phyloP scores from a whole-genome alignment of 2,113 vertebrate genomes.

The Antennarius striatus region DNA sequence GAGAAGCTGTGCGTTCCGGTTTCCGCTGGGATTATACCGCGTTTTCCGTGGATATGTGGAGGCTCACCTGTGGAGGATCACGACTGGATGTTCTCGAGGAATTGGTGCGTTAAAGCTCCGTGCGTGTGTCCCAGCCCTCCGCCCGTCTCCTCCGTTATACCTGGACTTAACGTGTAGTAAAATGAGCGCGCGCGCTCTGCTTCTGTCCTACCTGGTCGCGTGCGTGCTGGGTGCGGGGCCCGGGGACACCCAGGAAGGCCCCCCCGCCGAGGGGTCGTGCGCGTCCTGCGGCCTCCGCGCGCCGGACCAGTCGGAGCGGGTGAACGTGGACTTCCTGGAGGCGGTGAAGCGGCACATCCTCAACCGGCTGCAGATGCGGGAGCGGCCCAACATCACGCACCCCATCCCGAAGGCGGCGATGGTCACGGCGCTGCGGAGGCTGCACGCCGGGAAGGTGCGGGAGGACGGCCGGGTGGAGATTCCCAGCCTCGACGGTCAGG shows the following conservation, averaged over 20 bases:
- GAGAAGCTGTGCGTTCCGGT: too few relatives aligned
- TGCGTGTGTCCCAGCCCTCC: background rate
- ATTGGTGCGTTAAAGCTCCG: conserved; percentile 7
- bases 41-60: conserved; percentile 35
- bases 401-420: conserved; percentile 94
- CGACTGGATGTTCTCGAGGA: conserved; percentile 40
- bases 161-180: conserved; percentile 30
- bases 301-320: conserved; percentile 83
- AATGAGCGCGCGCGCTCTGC: conserved; percentile 61
- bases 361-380: conserved; percentile 92
- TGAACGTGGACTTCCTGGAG: conserved; percentile 92
- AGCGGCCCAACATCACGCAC: conserved; percentile 96
- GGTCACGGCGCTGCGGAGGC: conserved; percentile 94
- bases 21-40: conserved; percentile 36
- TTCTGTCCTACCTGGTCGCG: conserved; percentile 60
- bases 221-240: conserved; percentile 70
- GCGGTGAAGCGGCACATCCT: conserved; percentile 97
- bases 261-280: conserved; percentile 83
- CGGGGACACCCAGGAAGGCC: conserved; percentile 72
- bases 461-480: conserved; percentile 96
- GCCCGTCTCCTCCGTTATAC: background rate
- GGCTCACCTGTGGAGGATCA: conserved; percentile 15
- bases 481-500: conserved; percentile 91
- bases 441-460: conserved; percentile 93
- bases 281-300: conserved; percentile 89